A percentile compares a stretch with the other conserved stretches of the same genome.
phyloP scores from a whole-genome alignment of 2,797 vertebrate species.

The Oreonectes daqikongensis region DNA sequence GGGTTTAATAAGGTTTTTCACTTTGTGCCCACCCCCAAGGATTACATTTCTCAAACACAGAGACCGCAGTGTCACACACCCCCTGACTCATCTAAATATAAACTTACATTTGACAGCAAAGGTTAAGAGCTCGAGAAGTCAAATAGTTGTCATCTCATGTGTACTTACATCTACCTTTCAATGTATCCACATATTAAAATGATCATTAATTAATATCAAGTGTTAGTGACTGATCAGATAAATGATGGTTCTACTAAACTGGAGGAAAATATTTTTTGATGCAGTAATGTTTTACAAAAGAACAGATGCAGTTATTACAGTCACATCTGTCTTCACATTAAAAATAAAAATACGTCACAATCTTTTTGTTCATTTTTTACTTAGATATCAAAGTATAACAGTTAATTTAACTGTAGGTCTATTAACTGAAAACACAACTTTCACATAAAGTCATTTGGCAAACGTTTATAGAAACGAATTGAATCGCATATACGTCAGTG shows the following conservation, averaged over 20 bases:
- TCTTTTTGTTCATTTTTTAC: not conserved
- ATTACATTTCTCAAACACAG: constrained; percentile 56
- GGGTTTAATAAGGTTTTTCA: constrained; percentile 69
- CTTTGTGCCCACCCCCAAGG: constrained; percentile 43
- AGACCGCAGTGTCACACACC: constrained; percentile 44
- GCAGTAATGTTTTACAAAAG: not conserved
- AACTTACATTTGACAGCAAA: constrained; percentile 61
- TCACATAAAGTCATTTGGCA: not conserved
- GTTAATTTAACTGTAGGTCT: not conserved
- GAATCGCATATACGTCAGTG: too few relatives aligned
- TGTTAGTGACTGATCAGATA: not conserved
- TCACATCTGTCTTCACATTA: not conserved
- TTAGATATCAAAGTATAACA: not conserved
- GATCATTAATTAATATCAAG: not conserved
- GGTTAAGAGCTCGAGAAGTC: constrained; percentile 48
- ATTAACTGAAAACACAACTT: not conserved
- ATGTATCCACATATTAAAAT: too few relatives aligned
- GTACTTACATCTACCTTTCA: not conserved
- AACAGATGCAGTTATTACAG: not conserved
- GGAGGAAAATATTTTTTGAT: not conserved
- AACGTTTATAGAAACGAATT: not conserved
- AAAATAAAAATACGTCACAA: not conserved
- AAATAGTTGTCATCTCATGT: not conserved
- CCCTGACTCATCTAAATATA: constrained; percentile 72
- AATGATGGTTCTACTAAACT: not conserved